phyloP scores from a whole-genome alignment of 2,888 invertebrate species.

The Sarcophaga variegata region DNA sequence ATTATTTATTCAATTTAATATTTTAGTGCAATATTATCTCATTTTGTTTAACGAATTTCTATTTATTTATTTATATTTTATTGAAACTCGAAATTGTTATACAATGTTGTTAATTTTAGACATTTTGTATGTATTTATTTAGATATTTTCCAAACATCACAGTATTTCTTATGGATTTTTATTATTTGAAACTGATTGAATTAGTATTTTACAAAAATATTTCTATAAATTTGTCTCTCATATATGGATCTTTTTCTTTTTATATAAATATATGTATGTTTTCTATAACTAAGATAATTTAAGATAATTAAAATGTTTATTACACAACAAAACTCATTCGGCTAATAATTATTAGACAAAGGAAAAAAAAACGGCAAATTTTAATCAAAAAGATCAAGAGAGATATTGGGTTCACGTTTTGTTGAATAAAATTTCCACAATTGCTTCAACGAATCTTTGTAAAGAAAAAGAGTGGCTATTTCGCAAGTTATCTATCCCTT shows the following conservation, averaged over 20 bases:
- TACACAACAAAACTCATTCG: slow-evolving; percentile 63
- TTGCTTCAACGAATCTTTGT: neutral
- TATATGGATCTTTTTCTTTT: neutral
- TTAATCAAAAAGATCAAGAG: slow-evolving; percentile 69
- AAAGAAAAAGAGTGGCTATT: neutral
- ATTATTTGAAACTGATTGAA: slow-evolving; percentile 31
- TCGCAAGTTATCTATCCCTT: no score
- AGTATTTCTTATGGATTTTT: slow-evolving; percentile 17
- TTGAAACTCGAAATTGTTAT: slow-evolving; percentile 38
- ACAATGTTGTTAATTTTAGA: slow-evolving; percentile 3
- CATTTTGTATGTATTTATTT: slow-evolving; percentile 3
- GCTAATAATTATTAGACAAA: slow-evolving; percentile 40
- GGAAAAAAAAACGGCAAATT: slow-evolving; percentile 64
- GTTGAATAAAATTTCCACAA: neutral
- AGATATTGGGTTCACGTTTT: slow-evolving; percentile 7
- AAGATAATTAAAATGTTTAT: slow-evolving; percentile 71
- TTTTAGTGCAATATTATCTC: slow-evolving; percentile 66
- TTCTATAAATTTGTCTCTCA: slow-evolving; percentile 19
- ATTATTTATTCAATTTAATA: slow-evolving; percentile 64
- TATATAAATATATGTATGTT: slow-evolving; percentile 22
- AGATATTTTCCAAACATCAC: neutral
- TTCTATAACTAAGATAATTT: slow-evolving; percentile 66
- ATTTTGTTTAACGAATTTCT: neutral
- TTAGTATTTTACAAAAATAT: slow-evolving; percentile 36
- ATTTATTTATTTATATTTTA: no score